phyloP scores from a whole-genome alignment of 2,113 vertebrate species.

The Sialia sialis region DNA sequence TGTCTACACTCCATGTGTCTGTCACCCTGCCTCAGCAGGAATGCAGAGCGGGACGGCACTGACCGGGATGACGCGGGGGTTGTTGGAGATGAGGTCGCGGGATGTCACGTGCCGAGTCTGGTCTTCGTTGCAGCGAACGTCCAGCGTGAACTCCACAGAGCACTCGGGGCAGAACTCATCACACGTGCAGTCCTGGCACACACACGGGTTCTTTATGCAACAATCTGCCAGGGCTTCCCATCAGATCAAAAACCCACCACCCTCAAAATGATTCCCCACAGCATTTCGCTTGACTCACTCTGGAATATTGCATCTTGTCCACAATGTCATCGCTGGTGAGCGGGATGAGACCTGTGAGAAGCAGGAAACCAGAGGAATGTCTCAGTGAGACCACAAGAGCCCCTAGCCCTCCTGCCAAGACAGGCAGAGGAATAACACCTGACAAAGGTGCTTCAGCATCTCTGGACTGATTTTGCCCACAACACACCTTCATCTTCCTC shows the following conservation, averaged over 20 bases:
- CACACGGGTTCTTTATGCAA: fast-evolving
- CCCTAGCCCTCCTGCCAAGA: neutral
- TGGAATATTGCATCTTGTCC: constrained; percentile 95
- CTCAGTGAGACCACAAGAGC: neutral
- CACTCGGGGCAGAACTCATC: constrained; percentile 97
- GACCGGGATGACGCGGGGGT: constrained; percentile 93
- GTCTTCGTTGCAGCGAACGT: constrained; percentile 93
- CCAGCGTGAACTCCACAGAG: constrained; percentile 93
- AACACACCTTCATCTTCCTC: neutral
- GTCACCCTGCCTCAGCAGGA: fast-evolving
- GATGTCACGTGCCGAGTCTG: constrained; percentile 96
- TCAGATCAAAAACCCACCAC: neutral
- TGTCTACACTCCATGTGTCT: fast-evolving
- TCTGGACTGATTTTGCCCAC: neutral
- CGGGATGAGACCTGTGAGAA: constrained; percentile 85
- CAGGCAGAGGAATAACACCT: fast-evolving
- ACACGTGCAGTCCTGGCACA: constrained; percentile 89
- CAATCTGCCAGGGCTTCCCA: too few species aligned
- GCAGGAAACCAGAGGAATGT: neutral
- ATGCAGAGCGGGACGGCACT: neutral
- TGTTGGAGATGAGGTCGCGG: constrained; percentile 93
- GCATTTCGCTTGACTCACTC: constrained; percentile 70
- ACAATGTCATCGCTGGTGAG: constrained; percentile 98
- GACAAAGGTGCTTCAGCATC: neutral
- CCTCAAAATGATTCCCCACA: fast-evolving